Conservation (phyloP, 2,888 invertebrate genomes). For the Aleiodes alternator region DNA sequence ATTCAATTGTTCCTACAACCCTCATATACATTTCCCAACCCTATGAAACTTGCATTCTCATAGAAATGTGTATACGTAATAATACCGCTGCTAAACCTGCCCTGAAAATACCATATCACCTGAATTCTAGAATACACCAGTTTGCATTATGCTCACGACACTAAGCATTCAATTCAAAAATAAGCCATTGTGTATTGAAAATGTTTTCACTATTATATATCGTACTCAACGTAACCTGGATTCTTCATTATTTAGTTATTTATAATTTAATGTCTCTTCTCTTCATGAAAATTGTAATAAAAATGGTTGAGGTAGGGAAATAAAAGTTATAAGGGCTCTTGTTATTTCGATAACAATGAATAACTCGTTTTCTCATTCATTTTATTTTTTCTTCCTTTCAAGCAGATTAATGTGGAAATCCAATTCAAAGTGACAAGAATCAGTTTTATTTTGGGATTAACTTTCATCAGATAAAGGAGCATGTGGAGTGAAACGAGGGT, state of each 20-base stretch:
- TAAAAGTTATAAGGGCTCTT: no score
- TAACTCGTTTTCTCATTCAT: background rate
- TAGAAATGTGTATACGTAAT: constrained; percentile 30
- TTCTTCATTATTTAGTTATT: background rate
- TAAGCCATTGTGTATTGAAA: constrained; percentile 18
- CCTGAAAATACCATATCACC: constrained; percentile 33
- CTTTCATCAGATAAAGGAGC: no score
- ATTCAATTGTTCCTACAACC: constrained; percentile 45
- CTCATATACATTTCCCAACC: constrained; percentile 43
- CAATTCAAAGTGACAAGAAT: no score
- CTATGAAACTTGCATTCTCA: constrained; percentile 37
- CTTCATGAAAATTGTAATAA: background rate
- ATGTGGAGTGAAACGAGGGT: no score
- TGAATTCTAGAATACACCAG: constrained; percentile 20
- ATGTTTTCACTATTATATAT: background rate
- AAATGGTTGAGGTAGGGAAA: background rate
- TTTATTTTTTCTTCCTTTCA: background rate
- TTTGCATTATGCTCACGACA: constrained; percentile 22
- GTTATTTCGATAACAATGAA: background rate
- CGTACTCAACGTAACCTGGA: background rate
- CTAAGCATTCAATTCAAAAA: constrained; percentile 18
- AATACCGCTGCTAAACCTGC: constrained; percentile 39
- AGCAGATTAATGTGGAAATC: no score
- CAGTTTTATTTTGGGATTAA: no score
- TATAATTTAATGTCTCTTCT: constrained; percentile 4